Conservation (phyloP, 2,113 vertebrate genomes). For the Oplegnathus fasciatus region DNA sequence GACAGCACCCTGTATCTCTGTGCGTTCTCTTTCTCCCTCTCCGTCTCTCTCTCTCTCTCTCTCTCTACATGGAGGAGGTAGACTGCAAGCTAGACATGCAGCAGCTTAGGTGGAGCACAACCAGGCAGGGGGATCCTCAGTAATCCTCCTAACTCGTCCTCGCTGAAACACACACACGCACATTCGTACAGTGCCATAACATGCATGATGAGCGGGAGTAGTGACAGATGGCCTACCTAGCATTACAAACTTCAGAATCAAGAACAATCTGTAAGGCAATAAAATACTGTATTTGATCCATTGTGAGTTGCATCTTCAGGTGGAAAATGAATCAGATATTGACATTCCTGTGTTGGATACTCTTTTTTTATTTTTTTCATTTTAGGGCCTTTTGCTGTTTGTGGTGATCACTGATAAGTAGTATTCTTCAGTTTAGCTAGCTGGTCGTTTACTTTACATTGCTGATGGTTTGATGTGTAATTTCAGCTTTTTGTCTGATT, state of each 20-base stretch:
- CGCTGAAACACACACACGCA: not conserved
- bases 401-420: not conserved
- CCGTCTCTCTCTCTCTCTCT: not conserved
- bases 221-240: not conserved
- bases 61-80: slow-evolving; percentile 21
- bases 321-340: not conserved
- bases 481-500: not conserved
- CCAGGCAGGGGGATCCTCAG: slow-evolving; percentile 31
- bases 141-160: slow-evolving; percentile 49
- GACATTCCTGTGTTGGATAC: not conserved
- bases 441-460: no score
- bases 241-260: not conserved
- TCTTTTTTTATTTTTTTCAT: no score
- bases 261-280: not conserved
- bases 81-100: slow-evolving; percentile 55
- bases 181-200: not conserved
- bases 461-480: not conserved
- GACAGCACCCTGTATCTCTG: not conserved
- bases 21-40: not conserved
- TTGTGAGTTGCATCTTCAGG: not conserved
- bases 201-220: not conserved
- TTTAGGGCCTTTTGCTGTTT: not conserved
- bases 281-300: not conserved
- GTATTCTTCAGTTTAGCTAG: not conserved
- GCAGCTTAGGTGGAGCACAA: slow-evolving; percentile 52